Conservation (phyloP, 2,797 vertebrate genomes). For the Melanotaenia nigrans region DNA sequence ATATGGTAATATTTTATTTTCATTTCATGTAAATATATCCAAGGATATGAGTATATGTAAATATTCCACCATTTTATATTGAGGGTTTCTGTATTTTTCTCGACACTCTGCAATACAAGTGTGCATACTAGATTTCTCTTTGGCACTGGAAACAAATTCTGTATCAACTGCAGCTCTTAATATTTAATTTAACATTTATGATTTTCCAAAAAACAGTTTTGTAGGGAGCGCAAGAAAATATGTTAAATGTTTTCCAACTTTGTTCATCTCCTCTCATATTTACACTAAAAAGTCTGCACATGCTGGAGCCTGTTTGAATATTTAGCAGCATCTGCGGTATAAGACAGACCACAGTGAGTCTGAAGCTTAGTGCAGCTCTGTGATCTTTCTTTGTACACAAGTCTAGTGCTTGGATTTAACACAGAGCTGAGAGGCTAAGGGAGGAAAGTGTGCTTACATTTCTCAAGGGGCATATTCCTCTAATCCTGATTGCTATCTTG, state of each 20-base stretch:
- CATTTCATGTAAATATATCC: not conserved
- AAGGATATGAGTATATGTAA: constrained; percentile 3
- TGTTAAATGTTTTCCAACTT: constrained; percentile 23
- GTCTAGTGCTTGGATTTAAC: constrained; percentile 50
- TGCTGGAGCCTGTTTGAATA: constrained; percentile 44
- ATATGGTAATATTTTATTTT: too few species aligned
- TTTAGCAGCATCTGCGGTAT: constrained; percentile 39
- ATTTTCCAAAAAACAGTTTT: constrained; percentile 2
- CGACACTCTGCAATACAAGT: not conserved
- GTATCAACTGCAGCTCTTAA: not conserved
- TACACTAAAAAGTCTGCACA: constrained; percentile 10
- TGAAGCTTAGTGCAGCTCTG: constrained; percentile 29
- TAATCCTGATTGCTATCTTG: constrained; percentile 56
- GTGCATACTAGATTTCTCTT: not conserved
- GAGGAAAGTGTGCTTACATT: constrained; percentile 43
- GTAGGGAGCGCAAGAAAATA: not conserved
- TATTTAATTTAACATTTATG: not conserved
- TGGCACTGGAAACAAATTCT: not conserved
- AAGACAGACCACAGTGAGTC: constrained; percentile 33
- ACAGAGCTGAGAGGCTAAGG: constrained; percentile 29
- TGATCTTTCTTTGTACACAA: constrained; percentile 58
- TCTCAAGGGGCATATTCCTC: constrained; percentile 55
- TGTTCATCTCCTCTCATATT: constrained; percentile 28
- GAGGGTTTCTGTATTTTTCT: not conserved
- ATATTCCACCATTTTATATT: not conserved